A percentile compares a stretch with the other conserved stretches of the same genome.
phyloP scores from a whole-genome alignment of 2,113 vertebrate species.

The Anguilla rostrata region DNA sequence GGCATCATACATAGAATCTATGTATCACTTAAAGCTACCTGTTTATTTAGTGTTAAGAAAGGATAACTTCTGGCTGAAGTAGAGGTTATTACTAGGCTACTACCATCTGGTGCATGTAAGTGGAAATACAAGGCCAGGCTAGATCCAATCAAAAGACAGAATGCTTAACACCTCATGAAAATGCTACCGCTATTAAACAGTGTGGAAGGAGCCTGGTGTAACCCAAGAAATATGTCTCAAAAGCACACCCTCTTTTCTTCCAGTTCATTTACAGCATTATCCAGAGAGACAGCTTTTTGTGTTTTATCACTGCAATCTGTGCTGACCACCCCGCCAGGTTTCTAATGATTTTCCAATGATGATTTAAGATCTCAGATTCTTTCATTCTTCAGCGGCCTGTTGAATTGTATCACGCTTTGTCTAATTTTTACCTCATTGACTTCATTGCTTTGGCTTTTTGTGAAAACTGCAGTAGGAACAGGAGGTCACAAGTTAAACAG shows the following conservation, averaged over 20 bases:
- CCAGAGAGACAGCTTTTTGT: slow-evolving; percentile 55
- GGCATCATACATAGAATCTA: background rate
- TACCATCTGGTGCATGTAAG: slow-evolving; percentile 73
- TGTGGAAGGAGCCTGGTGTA: slow-evolving; percentile 53
- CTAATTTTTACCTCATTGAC: slow-evolving; percentile 45
- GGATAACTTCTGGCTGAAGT: background rate
- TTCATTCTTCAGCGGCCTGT: slow-evolving; percentile 54
- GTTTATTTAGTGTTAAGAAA: background rate
- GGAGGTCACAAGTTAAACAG: slow-evolving; percentile 2
- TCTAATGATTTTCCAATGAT: slow-evolving; percentile 79
- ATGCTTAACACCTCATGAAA: slow-evolving; percentile 77
- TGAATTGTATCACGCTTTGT: slow-evolving; percentile 65
- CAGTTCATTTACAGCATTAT: slow-evolving; percentile 69
- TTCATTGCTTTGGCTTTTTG: slow-evolving; percentile 41
- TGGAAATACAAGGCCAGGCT: slow-evolving; percentile 67
- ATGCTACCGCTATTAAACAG: slow-evolving; percentile 57
- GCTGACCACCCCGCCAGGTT: slow-evolving; percentile 70
- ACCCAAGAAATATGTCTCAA: slow-evolving; percentile 63
- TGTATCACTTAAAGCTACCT: background rate
- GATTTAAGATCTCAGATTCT: slow-evolving; percentile 67
- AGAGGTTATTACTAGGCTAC: slow-evolving; percentile 17
- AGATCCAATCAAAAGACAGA: slow-evolving; percentile 64
- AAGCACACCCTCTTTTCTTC: slow-evolving; percentile 66
- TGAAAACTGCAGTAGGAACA: slow-evolving; percentile 44
- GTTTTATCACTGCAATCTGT: slow-evolving; percentile 73